Percentiles rank a stretch among this genome's conserved stretches.
phyloP scores from a whole-genome alignment of 2,797 vertebrate species.

The Cryptoblepharus egeriae region DNA sequence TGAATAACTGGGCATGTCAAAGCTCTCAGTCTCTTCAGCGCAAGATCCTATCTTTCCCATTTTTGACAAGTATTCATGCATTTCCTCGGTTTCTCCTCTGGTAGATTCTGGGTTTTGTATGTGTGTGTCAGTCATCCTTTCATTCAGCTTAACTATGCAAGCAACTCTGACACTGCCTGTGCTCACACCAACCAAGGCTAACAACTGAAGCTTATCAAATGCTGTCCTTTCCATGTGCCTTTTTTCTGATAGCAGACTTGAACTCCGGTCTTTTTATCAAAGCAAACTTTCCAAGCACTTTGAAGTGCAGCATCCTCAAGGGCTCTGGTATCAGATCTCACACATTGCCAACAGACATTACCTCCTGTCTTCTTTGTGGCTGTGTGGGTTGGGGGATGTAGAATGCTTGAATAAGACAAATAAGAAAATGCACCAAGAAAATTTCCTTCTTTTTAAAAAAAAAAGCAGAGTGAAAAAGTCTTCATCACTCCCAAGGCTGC shows the following conservation, averaged over 20 bases:
- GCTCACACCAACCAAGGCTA: conserved; percentile 33
- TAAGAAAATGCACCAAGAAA: conserved; percentile 47
- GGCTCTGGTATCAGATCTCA: conserved; percentile 59
- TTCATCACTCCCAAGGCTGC: conserved; percentile 47
- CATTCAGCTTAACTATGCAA: conserved; percentile 46
- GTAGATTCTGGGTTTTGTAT: conserved; percentile 40
- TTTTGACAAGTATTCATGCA: conserved; percentile 28
- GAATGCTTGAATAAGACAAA: conserved; percentile 47
- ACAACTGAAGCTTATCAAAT: conserved; percentile 63
- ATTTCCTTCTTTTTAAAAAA: not conserved
- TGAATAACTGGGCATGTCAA: conserved; percentile 9
- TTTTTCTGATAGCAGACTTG: conserved; percentile 51
- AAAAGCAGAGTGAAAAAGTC: conserved; percentile 33
- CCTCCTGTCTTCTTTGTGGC: conserved; percentile 31
- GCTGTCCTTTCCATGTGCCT: conserved; percentile 2
- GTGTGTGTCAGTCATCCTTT: conserved; percentile 52
- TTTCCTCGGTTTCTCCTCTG: conserved; percentile 30
- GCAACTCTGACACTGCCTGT: conserved; percentile 36
- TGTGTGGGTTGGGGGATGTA: not conserved
- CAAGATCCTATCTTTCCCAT: conserved; percentile 6
- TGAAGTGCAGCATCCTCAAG: conserved; percentile 53
- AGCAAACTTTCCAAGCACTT: conserved; percentile 58
- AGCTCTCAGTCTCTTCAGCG: not conserved
- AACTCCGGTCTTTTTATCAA: conserved; percentile 57
- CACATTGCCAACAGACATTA: conserved; percentile 42